phyloP scores from a whole-genome alignment of 2,113 vertebrate species.

The Tachycineta bicolor region DNA sequence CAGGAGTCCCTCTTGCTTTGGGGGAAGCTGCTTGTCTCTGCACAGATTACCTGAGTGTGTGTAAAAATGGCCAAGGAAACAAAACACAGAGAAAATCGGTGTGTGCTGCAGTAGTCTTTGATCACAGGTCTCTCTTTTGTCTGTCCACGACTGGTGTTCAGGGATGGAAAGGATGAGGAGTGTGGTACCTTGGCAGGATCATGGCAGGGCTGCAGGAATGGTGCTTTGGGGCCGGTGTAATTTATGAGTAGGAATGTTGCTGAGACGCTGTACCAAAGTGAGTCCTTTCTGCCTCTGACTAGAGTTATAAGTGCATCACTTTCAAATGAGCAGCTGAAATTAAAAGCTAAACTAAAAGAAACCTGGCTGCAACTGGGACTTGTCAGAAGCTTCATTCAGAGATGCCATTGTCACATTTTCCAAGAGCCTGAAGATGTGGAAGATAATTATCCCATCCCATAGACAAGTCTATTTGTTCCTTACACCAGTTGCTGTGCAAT shows the following conservation, averaged over 20 bases:
- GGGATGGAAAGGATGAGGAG: neutral
- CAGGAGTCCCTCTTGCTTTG: neutral
- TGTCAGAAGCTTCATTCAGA: constrained; percentile 45
- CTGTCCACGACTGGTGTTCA: neutral
- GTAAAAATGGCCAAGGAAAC: neutral
- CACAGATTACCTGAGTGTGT: accelerated
- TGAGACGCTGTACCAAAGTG: neutral
- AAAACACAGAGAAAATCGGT: accelerated
- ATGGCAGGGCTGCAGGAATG: neutral
- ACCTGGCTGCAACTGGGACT: constrained; percentile 21
- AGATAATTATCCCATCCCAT: constrained; percentile 46
- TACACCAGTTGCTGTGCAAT: neutral
- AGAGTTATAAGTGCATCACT: neutral
- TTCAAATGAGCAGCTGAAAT: constrained; percentile 40
- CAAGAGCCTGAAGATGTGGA: constrained; percentile 32
- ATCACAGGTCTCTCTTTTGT: neutral
- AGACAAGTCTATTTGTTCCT: constrained; percentile 42
- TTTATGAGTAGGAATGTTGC: neutral
- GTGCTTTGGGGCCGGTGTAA: neutral
- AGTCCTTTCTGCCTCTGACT: neutral
- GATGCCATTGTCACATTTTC: constrained; percentile 29
- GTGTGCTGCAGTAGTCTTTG: accelerated
- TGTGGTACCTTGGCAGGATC: neutral
- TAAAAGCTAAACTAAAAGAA: constrained; percentile 35
- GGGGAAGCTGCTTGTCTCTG: neutral